These are phyloP conservation scores for Eueremaeus valkanovi DNA, from an alignment of 2,888 invertebrate species.

Conservation along the genomic window DNA sequence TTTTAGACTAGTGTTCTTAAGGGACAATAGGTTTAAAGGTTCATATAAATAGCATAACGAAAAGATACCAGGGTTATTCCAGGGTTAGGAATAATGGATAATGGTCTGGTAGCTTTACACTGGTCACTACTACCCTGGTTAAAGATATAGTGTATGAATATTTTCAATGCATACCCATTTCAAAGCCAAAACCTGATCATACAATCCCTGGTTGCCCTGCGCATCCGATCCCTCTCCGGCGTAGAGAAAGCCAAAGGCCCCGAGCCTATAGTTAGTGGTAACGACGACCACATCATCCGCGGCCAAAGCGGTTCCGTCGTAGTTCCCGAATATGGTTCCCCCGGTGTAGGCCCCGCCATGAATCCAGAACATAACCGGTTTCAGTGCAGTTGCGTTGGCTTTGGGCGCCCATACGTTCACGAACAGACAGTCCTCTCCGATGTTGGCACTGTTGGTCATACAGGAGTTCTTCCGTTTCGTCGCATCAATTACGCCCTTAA, in stretches of 20 bases:
- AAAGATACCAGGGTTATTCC: too few species aligned
- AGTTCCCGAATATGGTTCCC: slow-evolving; percentile 48
- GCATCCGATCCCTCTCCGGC: slow-evolving; percentile 47
- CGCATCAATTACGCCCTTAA: slow-evolving; percentile 29
- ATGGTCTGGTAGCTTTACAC: too few species aligned
- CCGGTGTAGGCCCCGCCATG: slow-evolving; percentile 50
- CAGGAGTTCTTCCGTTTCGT: not conserved
- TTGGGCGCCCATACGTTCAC: slow-evolving; percentile 16
- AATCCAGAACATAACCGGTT: slow-evolving; percentile 52
- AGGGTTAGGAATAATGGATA: too few species aligned
- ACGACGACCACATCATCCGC: slow-evolving; percentile 56
- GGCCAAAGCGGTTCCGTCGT: slow-evolving; percentile 6
- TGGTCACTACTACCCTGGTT: too few species aligned
- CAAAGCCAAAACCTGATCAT: slow-evolving; percentile 56
- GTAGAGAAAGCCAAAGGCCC: slow-evolving; percentile 51
- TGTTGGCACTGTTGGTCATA: not conserved
- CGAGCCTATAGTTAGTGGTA: slow-evolving; percentile 56
- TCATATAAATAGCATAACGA: too few species aligned
- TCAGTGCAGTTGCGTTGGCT: not conserved
- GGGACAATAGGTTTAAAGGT: too few species aligned
- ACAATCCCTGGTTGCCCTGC: slow-evolving; percentile 56
- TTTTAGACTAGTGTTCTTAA: too few species aligned
- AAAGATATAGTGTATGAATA: too few species aligned
- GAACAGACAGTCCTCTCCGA: slow-evolving; percentile 34
- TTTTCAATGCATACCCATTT: slow-evolving; percentile 37